Conservation (phyloP, 2,113 vertebrate species). For the Catharus fuscescens region DNA sequence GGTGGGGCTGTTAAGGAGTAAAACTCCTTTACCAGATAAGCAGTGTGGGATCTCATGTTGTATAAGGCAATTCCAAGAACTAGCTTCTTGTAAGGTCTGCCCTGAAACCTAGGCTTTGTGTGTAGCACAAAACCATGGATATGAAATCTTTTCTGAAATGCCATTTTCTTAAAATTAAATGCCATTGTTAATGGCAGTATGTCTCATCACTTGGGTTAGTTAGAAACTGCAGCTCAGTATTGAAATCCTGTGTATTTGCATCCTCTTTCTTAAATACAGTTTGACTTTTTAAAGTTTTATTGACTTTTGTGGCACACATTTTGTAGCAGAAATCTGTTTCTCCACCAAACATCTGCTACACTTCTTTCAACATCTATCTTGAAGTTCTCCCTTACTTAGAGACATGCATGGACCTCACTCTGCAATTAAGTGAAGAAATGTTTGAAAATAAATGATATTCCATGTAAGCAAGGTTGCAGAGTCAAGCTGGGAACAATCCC, state of each 20-base stretch:
- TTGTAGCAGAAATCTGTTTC: constrained; percentile 4
- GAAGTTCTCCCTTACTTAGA: not conserved
- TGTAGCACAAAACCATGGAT: not conserved
- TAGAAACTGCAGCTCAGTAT: not conserved
- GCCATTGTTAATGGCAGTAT: not conserved
- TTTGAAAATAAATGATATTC: not conserved
- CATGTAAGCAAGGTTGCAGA: not conserved
- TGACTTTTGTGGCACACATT: not conserved
- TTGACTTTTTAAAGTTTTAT: constrained; percentile 2
- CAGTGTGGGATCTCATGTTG: not conserved
- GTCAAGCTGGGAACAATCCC: not conserved
- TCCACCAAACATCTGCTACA: constrained; percentile 29
- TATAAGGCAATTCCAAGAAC: not conserved
- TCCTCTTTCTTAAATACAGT: constrained; percentile 2
- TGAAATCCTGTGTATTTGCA: not conserved
- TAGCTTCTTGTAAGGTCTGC: not conserved
- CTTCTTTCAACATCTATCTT: not conserved
- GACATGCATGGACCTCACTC: not conserved
- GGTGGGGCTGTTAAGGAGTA: not conserved
- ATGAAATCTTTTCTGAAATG: not conserved
- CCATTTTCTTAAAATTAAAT: not conserved
- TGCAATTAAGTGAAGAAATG: not conserved
- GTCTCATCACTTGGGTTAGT: not conserved
- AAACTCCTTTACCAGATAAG: not conserved
- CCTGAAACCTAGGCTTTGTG: not conserved